Evolutionary conservation across 2,888 invertebrate genomes (phyloP).

Genomic region (Cartodere bifasciata): DNA sequence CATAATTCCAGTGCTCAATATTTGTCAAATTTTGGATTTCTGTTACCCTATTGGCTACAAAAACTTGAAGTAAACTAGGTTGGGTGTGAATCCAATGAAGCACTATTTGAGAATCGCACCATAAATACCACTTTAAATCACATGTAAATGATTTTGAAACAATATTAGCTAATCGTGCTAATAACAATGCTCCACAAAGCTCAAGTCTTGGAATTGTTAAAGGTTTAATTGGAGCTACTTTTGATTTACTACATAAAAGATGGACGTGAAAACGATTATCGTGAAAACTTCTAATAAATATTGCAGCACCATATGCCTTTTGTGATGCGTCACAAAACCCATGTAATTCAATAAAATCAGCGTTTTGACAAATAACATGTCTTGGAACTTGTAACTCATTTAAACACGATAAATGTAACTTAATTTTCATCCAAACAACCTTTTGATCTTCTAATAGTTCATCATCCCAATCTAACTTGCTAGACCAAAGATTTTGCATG

Average conservation of each 20-base stretch:
- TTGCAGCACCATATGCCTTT: constrained; percentile 1
- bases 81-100: not conserved
- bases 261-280: too few species aligned
- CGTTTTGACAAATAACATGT: not conserved
- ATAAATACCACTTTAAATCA: too few species aligned
- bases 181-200: not conserved
- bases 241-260: not conserved
- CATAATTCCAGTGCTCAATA: constrained; percentile 1
- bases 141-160: too few species aligned
- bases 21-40: not conserved
- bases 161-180: not conserved
- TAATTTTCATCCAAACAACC: constrained; percentile 5
- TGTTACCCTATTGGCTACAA: constrained; percentile 1
- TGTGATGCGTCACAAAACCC: constrained; percentile 2
- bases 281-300: too few species aligned
- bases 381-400: constrained; percentile 4
- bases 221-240: not conserved
- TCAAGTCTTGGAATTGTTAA: not conserved
- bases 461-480: constrained; percentile 9
- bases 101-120: not conserved
- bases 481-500: constrained; percentile 10
- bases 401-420: constrained; percentile 1
- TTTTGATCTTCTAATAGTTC: constrained; percentile 5
- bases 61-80: too few species aligned
- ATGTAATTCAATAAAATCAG: not conserved